Percentiles rank a stretch among this genome's conserved stretches.
phyloP scores from a whole-genome alignment of 2,797 vertebrate species.

The Tarsius wallacei region DNA sequence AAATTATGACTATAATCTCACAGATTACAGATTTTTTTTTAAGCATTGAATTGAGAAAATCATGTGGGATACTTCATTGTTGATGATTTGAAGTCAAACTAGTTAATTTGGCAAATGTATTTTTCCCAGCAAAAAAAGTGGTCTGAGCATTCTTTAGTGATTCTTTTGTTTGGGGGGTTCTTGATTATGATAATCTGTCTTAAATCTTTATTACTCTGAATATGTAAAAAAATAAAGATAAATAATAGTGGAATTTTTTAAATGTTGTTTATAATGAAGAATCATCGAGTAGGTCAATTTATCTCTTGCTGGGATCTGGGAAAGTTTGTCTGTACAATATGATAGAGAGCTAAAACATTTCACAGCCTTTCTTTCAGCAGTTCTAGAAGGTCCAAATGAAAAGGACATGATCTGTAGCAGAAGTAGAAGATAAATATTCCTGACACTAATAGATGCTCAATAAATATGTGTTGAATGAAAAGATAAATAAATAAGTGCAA shows the following conservation, averaged over 20 bases:
- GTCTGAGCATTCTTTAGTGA: background rate
- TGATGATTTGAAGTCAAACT: background rate
- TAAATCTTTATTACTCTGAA: background rate
- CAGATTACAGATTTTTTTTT: background rate
- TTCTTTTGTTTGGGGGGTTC: background rate
- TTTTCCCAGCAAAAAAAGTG: background rate
- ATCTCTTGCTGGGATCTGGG: background rate
- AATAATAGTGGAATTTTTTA: background rate
- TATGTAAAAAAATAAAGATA: background rate
- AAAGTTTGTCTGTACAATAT: background rate
- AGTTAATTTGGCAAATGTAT: background rate
- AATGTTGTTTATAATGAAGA: background rate
- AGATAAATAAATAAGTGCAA: background rate
- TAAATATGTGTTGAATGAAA: background rate
- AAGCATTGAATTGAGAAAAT: constrained; percentile 27
- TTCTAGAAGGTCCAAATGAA: background rate
- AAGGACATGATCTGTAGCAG: background rate
- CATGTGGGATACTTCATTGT: background rate
- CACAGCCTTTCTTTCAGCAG: background rate
- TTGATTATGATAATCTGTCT: background rate
- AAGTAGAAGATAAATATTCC: background rate
- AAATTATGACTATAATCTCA: background rate
- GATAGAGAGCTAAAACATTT: background rate
- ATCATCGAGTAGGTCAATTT: background rate
- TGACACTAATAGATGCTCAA: background rate